Conservation (phyloP, 2,113 vertebrate genomes). For the Mohoua ochrocephala region DNA sequence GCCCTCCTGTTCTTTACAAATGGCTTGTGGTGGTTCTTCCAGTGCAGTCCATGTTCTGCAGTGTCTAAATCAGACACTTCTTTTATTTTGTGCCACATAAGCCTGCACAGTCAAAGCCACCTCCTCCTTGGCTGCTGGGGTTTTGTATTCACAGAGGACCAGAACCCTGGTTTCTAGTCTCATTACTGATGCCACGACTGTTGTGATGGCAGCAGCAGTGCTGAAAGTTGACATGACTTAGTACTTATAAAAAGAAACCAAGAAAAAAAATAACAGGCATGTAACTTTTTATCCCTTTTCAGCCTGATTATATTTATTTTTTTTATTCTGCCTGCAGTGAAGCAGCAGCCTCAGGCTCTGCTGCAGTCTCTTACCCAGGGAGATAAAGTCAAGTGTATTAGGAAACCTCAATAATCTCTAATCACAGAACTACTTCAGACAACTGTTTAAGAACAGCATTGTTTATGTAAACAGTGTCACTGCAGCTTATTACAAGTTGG, state of each 20-base stretch:
- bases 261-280: not conserved
- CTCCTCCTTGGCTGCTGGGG: not conserved
- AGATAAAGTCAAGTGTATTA: not conserved
- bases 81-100: not conserved
- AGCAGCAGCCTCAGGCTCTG: not conserved
- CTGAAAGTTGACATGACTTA: not conserved
- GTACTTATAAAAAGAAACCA: not conserved
- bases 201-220: not conserved
- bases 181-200: fast-evolving
- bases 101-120: not conserved
- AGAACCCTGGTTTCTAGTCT: not conserved
- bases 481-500: not conserved
- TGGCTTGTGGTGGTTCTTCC: not conserved
- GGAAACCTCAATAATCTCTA: not conserved
- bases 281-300: not conserved
- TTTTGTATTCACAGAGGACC: not conserved
- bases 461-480: not conserved
- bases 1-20: not conserved
- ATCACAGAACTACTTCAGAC: not conserved
- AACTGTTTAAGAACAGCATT: not conserved
- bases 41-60: not conserved
- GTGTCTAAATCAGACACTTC: not conserved
- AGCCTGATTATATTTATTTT: not conserved
- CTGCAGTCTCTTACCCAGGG: not conserved
- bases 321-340: not conserved